Percentiles rank a stretch among this genome's conserved stretches.
Conservation (phyloP, 2,797 vertebrate genomes). For the Etheostoma nigrum region DNA sequence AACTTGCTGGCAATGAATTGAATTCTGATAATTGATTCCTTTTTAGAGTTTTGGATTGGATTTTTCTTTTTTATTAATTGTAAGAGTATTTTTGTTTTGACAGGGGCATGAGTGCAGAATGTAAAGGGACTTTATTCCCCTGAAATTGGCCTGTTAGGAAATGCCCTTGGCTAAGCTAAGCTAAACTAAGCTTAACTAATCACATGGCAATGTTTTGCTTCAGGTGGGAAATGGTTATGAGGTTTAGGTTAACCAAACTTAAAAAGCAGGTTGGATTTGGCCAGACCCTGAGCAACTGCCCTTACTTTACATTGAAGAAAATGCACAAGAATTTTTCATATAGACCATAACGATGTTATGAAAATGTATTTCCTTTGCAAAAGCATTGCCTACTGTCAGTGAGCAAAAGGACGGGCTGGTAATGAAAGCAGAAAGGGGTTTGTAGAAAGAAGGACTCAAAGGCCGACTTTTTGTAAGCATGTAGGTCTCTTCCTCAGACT, state of each 20-base stretch:
- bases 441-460: slow-evolving; percentile 3
- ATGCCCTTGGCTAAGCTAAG: neutral
- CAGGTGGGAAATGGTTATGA: slow-evolving; percentile 8
- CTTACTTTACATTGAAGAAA: neutral
- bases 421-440: neutral
- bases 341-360: neutral
- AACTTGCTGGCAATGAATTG: no score
- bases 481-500: slow-evolving; percentile 49
- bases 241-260: neutral
- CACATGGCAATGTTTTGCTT: slow-evolving; percentile 18
- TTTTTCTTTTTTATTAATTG: neutral
- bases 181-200: neutral
- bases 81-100: slow-evolving; percentile 1
- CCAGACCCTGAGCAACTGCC: neutral
- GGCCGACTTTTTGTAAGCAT: slow-evolving; percentile 48
- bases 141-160: neutral
- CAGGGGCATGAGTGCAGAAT: neutral
- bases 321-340: neutral
- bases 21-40: neutral
- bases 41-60: neutral
- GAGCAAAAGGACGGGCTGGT: neutral
- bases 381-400: slow-evolving; percentile 7
- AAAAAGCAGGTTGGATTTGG: neutral
- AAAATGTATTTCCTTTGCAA: neutral
- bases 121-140: neutral